Conservation (phyloP, 1,140 invertebrate species). For the Maniola jurtina region DNA sequence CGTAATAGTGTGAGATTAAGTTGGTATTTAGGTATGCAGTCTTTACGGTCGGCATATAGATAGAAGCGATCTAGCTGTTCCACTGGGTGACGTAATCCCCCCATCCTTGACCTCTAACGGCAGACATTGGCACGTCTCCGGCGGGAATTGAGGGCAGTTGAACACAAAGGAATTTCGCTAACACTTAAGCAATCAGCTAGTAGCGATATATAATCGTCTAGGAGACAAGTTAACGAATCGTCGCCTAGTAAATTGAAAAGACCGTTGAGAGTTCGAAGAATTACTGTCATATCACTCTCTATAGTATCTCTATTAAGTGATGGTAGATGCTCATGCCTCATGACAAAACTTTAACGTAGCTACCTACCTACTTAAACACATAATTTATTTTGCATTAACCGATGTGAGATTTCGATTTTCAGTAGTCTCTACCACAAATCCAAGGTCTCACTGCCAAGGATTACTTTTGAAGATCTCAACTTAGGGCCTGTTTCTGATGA, state of each 20-base stretch:
- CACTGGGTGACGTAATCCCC: background rate
- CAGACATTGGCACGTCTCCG: background rate
- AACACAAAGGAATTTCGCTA: background rate
- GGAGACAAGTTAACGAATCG: background rate
- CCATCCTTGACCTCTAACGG: constrained; percentile 5
- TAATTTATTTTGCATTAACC: no score
- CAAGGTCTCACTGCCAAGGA: no score
- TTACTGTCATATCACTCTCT: no score
- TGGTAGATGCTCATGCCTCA: no score
- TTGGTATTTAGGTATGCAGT: background rate
- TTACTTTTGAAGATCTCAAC: no score
- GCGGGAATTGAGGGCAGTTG: background rate
- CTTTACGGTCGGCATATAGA: background rate
- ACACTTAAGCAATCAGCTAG: background rate
- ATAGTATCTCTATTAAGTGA: no score
- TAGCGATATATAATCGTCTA: background rate
- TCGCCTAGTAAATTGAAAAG: background rate
- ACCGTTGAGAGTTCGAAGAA: no score
- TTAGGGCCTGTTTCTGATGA: no score
- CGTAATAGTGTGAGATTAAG: background rate
- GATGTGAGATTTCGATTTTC: no score
- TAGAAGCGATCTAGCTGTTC: background rate
- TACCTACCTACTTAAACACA: no score
- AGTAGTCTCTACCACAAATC: no score
- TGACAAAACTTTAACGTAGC: no score